Evolutionary conservation across 2,113 vertebrate genomes (phyloP), one percentile per base, ranked within the genome.

Genomic region (Xiphias gladius): DNA sequence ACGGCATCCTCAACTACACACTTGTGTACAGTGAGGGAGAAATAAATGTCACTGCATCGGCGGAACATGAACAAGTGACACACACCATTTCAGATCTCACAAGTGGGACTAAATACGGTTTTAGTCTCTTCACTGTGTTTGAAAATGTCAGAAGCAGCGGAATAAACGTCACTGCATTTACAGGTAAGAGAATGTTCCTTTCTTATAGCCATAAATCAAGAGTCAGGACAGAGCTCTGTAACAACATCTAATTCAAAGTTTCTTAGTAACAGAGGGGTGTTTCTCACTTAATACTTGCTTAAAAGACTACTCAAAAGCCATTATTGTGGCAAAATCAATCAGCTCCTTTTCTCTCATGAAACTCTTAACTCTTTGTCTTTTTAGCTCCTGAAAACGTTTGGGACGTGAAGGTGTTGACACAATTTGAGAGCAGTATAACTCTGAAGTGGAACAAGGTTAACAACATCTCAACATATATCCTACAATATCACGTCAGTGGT

Each of bases 71-170:
- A 4, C 20, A 1, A 35, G 58, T 69, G 4, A 80, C 2, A 3
- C 7, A 43, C 24, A 52, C 39, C 5, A 19, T 81, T 8, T 0
- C n/a, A 19, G 1, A 11, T 12, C 79, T 88, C 26, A 57, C 5
- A 3, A 50, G 12, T 69, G 79, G 22, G 5, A 80, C 59, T 2
- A 6, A 7, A n/a, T 89, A 90, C 54, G 12, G 1, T 0, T 85
- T 90, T 28, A 83, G 30, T 20, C 76, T 92, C 19, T 79, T 62
- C 48, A 68, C 70, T 64, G 79, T 84, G 70, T 83, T 68, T 46
- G n/a, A 55, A 16, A 9, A 17, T 5, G 24, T 54, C 39, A 26
- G 0, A 8, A 91, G 87, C 59, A 71, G 19, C 26, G 87, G 83
- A 64, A 6, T 0, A 0, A 12, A 0, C 5, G 5, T 24, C 7